Base-by-base conservation (phyloP, 2,113 vertebrate genomes). In the Rhinopithecus roxellana region DNA sequence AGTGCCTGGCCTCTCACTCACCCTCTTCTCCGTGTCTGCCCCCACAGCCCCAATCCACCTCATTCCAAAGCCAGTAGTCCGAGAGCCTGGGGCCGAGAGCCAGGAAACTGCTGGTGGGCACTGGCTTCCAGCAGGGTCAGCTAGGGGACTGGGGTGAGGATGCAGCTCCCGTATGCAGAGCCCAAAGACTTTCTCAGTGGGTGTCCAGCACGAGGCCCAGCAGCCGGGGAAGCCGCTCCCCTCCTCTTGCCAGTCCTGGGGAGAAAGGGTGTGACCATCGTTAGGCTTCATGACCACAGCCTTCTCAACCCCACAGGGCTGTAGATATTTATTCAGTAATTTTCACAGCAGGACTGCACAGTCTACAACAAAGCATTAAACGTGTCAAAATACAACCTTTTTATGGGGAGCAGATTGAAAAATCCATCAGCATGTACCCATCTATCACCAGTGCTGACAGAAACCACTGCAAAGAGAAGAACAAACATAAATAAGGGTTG, bases 331-430 rank as follows among this genome's bases (percentile, higher is more conserved):
- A 77, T 35, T 64, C 55, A 17, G 84, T 40, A 22, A 64, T 85
- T 83, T 85, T 82, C 78, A 70, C 90, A 55, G 64, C 50, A 64
- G 80, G 25, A 27, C 35, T 6, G 35, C 89, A 78, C 74, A 27
- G 23, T 30, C 92, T 7, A 64, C 94, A 80, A 52, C 78, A 40
- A 72, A 74, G 94, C 92, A 13, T 40, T 25, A 2, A 94, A 90
- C 80, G 20, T 22, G 85, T 75, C 92, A 93, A 74, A 94, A 95
- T 14, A 79, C 84, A 93, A 35, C 79, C 93, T 91, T 84, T 96
- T 93, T 72, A 78, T 23, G 64, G 95, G 94, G 0, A 45, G 72
- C 89, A 96, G 95, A 89, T 94, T 93, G 95, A 93, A 93, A 96
- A 91, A 70, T 52, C 94, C 95, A 91, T 95, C 94, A 79, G 9